These are phyloP conservation scores for Eubasilissa regina DNA, from an alignment of 1,140 invertebrate species.

Conservation along the genomic window DNA sequence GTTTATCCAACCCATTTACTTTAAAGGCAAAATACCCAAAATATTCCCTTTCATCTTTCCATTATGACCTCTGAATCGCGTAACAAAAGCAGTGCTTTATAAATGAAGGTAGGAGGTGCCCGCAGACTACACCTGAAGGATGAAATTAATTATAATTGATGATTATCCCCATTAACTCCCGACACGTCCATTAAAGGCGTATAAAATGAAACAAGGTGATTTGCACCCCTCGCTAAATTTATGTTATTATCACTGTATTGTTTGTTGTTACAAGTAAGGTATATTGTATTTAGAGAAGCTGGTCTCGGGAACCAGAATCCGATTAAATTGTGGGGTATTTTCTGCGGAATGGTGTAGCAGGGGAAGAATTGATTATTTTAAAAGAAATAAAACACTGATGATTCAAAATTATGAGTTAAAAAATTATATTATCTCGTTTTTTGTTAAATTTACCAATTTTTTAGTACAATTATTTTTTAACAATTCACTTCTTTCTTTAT, in stretches of 20 bases:
- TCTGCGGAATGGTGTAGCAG: no score
- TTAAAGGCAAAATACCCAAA: not conserved
- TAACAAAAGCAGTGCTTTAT: constrained; percentile 39
- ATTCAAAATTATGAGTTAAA: no score
- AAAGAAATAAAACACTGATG: no score
- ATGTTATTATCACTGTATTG: constrained; percentile 29
- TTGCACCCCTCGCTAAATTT: constrained; percentile 32
- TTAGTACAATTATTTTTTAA: no score
- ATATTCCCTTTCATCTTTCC: constrained; percentile 14
- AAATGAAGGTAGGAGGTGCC: constrained; percentile 27
- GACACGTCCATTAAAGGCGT: constrained; percentile 53
- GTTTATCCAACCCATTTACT: not conserved
- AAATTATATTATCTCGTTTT: no score
- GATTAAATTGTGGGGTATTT: no score
- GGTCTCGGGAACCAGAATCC: no score
- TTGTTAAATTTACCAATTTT: no score
- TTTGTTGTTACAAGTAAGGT: constrained; percentile 21
- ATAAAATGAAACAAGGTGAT: constrained; percentile 36
- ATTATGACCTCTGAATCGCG: constrained; percentile 34
- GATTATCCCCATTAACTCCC: constrained; percentile 46
- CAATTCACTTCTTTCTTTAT: no score
- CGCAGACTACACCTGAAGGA: constrained; percentile 28
- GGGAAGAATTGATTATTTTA: no score
- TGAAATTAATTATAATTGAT: constrained; percentile 59
- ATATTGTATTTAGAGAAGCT: not conserved